phyloP scores from a whole-genome alignment of 1,140 invertebrate species.

The Drosophila prosaltans region DNA sequence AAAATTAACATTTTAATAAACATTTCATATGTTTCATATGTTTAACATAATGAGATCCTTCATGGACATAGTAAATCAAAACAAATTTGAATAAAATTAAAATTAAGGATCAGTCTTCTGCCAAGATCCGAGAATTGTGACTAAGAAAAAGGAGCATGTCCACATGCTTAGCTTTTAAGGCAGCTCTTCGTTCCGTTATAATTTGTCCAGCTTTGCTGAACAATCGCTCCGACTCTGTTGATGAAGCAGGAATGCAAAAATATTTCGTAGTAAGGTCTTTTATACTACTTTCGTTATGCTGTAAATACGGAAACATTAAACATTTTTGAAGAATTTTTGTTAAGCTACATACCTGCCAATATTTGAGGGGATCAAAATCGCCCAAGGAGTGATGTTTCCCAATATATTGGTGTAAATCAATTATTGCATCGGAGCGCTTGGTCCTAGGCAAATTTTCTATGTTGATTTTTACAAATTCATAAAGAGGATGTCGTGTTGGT shows the following conservation, averaged over 20 bases:
- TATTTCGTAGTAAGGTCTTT: slow-evolving; percentile 9
- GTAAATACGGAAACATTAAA: slow-evolving; percentile 6
- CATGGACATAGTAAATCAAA: no score
- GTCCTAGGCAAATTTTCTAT: slow-evolving; percentile 5
- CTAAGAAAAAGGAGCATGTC: slow-evolving; percentile 6
- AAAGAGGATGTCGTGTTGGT: not conserved
- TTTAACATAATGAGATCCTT: no score
- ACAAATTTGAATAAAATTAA: no score
- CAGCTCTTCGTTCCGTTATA: slow-evolving; percentile 5
- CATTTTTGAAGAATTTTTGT: slow-evolving; percentile 6
- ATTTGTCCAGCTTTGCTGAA: slow-evolving; percentile 7
- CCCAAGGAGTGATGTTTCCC: not conserved
- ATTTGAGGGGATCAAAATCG: slow-evolving; percentile 5
- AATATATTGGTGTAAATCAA: slow-evolving; percentile 6
- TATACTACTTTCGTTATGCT: slow-evolving; percentile 4
- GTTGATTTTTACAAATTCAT: slow-evolving; percentile 2
- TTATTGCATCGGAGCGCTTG: slow-evolving; percentile 8
- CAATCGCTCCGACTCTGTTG: slow-evolving; percentile 6
- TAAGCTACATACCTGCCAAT: not conserved
- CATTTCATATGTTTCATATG: no score
- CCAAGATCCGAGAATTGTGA: no score
- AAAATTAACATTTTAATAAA: no score
- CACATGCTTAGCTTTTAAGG: slow-evolving; percentile 8
- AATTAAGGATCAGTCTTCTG: no score
- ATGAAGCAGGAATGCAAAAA: slow-evolving; percentile 7